Evolutionary conservation across 2,113 vertebrate genomes (phyloP), one percentile per base, ranked within the genome.

Genomic region (Catharus minimus): DNA sequence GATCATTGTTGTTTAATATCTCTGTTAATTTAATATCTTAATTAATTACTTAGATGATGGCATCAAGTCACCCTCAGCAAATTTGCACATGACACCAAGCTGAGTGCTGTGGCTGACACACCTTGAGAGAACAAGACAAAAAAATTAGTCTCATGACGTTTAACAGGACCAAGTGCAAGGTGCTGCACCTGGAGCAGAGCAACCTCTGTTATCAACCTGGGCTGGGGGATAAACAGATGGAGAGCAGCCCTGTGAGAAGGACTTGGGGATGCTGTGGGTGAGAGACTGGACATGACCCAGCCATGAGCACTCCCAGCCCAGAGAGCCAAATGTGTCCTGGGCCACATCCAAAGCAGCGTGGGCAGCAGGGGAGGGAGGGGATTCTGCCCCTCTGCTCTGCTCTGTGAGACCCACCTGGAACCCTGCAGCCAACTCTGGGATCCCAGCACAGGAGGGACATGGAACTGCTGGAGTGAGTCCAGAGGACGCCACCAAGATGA

Each of bases 151-250:
- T 56, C 15, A 20, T 10, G 30, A 49, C 10, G 2, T 56, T 65
- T 74, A 41, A 16, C 33, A 56, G 64, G 23, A 5, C 15, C 2
- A 23, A 39, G 49, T 55, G 7, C 27, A 27, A 55, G 15, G 2
- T 46, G 12, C 68, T 56, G 19, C 10, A 8, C 2, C 1, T 47
- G 41, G 28, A 19, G 39, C 15, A 33, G 28, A 41, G 15, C 24
- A 56, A 0, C 24, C 33, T 2, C 15, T 6, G 4, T 2, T 65
- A 24, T 2, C 23, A 47, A 3, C 19, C 23, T 22, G 20, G 68
- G 4, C 23, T n/a, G 18, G 16, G 5, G 14, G 33, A 33, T 73
- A 33, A n/a, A 4, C 41, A 64, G 41, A 23, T 23, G 7, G 3
- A 56, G 28, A 64, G 23, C 23, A 73, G 33, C 28, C 49, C 41